These are phyloP conservation scores for Neoitamus cyanurus DNA, from an alignment of 2,888 invertebrate species.

Conservation along the genomic window DNA sequence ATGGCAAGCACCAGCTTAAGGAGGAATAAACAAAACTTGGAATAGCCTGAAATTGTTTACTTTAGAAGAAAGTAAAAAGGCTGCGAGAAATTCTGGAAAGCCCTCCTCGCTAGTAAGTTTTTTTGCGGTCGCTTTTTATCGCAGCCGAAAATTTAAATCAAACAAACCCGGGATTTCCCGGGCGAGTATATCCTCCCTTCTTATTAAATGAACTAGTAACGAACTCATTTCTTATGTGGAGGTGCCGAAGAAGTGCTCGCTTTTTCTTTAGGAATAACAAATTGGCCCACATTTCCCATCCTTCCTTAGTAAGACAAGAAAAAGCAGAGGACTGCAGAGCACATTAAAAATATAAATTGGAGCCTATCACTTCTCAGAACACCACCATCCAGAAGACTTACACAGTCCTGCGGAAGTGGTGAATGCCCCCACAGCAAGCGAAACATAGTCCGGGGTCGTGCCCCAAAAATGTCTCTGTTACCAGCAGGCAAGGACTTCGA, in stretches of 20 bases:
- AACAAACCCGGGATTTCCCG: not conserved
- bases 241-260: not conserved
- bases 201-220: conserved; percentile 35
- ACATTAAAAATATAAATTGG: conserved; percentile 45
- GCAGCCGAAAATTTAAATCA: conserved; percentile 4
- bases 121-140: conserved; percentile 21
- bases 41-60: conserved; percentile 28
- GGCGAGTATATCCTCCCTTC: not conserved
- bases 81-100: conserved; percentile 8
- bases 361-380: conserved; percentile 23
- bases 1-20: not conserved
- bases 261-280: conserved; percentile 31
- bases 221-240: conserved; percentile 22
- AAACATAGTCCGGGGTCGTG: conserved; percentile 11
- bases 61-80: conserved; percentile 28
- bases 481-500: conserved; percentile 1
- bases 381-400: not conserved
- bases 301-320: conserved; percentile 1
- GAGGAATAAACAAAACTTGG: conserved; percentile 25
- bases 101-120: not conserved
- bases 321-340: not conserved
- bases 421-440: not conserved
- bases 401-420: not conserved
- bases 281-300: conserved; percentile 33
- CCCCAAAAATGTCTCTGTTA: not conserved